Percentiles rank a stretch among this genome's conserved stretches.
Conservation (phyloP, 2,113 vertebrate genomes). For the Pelusios castaneus region DNA sequence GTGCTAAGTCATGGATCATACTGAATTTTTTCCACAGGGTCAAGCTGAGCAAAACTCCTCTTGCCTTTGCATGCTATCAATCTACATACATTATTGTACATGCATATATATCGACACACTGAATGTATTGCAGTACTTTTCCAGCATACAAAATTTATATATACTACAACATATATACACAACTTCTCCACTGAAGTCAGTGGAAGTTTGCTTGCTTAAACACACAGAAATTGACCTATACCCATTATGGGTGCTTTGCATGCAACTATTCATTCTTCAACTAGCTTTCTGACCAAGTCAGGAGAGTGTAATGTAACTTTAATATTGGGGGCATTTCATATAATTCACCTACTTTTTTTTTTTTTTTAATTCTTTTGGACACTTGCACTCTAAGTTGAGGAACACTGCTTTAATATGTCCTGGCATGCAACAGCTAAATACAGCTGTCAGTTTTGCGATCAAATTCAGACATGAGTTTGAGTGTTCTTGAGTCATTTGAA, state of each 20-base stretch:
- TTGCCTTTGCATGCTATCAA: background rate
- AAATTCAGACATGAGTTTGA: background rate
- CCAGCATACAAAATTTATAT: background rate
- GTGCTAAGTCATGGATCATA: background rate
- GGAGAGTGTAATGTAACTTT: background rate
- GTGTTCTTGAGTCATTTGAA: background rate
- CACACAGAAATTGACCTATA: background rate
- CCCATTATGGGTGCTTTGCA: background rate
- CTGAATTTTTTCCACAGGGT: background rate
- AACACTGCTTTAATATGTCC: background rate
- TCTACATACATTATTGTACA: fast-evolving
- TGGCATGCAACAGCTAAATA: background rate
- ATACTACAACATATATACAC: background rate
- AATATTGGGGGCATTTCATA: background rate
- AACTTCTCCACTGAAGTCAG: background rate
- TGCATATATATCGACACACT: background rate
- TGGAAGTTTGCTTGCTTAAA: background rate
- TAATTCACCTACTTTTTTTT: background rate
- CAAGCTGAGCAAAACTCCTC: background rate
- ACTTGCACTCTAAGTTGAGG: background rate
- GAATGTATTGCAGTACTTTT: background rate
- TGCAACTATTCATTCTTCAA: background rate
- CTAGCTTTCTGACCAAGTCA: background rate
- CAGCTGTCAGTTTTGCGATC: background rate
- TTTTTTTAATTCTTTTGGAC: background rate